A percentile compares a stretch with the other conserved stretches of the same genome.
Conservation (phyloP, 2,888 invertebrate species). For the Sesia bembeciformis region DNA sequence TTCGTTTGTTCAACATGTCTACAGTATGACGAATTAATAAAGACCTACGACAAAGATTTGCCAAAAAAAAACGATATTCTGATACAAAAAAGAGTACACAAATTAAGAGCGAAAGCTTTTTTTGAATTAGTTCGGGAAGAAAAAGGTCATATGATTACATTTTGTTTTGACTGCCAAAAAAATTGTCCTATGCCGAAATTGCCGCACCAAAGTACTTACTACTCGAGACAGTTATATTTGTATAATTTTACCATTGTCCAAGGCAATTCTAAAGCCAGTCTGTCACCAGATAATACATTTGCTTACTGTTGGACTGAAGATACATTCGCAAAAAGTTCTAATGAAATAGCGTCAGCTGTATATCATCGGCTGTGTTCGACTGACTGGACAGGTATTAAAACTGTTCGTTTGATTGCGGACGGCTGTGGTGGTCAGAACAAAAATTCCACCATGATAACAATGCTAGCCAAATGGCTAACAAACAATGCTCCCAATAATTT, state of each 20-base stretch:
- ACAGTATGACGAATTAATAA: conserved; percentile 12
- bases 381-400: conserved; percentile 7
- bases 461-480: conserved; percentile 17
- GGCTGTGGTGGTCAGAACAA: conserved; percentile 16
- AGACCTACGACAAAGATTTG: no score
- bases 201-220: conserved; percentile 12
- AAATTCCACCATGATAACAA: conserved; percentile 15
- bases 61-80: no score
- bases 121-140: conserved; percentile 14
- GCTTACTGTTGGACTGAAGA: conserved; percentile 13
- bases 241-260: conserved; percentile 6
- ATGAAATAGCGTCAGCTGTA: conserved; percentile 12
- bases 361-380: conserved; percentile 6
- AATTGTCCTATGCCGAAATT: conserved; percentile 14
- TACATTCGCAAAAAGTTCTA: conserved; percentile 10
- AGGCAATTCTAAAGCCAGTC: conserved; percentile 4
- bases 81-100: no score
- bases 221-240: conserved; percentile 6
- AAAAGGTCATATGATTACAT: conserved; percentile 8
- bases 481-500: conserved; percentile 8
- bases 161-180: conserved; percentile 18
- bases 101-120: no score
- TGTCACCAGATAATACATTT: conserved; percentile 8
- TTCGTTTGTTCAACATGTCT: conserved; percentile 16
- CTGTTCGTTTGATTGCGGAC: conserved; percentile 12